phyloP scores from a whole-genome alignment of 2,797 vertebrate genomes.

The Hydrolagus colliei region DNA sequence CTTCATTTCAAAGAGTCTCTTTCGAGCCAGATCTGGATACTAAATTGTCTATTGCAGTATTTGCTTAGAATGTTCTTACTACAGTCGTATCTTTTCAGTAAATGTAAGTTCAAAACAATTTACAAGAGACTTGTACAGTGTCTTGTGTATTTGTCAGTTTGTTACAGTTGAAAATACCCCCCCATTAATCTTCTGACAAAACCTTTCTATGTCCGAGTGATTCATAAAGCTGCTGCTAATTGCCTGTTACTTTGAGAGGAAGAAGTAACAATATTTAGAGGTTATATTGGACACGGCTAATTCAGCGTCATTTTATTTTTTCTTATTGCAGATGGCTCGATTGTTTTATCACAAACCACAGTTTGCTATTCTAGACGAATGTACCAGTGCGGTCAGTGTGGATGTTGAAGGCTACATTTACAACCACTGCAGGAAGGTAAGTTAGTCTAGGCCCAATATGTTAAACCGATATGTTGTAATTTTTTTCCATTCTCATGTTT shows the following conservation, averaged over 20 bases:
- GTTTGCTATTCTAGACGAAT: conserved; percentile 96
- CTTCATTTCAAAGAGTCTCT: neutral
- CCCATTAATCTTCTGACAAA: neutral
- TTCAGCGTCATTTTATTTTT: conserved; percentile 18
- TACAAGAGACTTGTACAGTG: too few relatives aligned
- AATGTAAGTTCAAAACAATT: too few relatives aligned
- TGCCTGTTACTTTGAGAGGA: neutral
- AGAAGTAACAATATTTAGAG: neutral
- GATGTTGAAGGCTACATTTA: conserved; percentile 97
- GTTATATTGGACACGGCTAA: neutral
- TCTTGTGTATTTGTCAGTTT: neutral
- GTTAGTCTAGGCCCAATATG: neutral
- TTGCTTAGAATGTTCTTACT: neutral
- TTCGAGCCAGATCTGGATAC: neutral
- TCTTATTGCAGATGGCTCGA: conserved; percentile 77
- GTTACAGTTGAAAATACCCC: neutral
- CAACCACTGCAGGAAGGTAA: conserved; percentile 85
- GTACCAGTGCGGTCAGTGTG: conserved; percentile 93
- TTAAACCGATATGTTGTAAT: too few relatives aligned
- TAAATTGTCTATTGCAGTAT: neutral
- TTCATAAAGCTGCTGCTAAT: neutral
- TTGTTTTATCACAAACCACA: conserved; percentile 97
- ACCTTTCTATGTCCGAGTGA: neutral
- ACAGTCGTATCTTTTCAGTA: neutral
- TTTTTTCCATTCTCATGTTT: too few relatives aligned